These are phyloP conservation scores for Xiphophorus couchianus DNA, from an alignment of 2,113 vertebrate species.

Conservation along the genomic window DNA sequence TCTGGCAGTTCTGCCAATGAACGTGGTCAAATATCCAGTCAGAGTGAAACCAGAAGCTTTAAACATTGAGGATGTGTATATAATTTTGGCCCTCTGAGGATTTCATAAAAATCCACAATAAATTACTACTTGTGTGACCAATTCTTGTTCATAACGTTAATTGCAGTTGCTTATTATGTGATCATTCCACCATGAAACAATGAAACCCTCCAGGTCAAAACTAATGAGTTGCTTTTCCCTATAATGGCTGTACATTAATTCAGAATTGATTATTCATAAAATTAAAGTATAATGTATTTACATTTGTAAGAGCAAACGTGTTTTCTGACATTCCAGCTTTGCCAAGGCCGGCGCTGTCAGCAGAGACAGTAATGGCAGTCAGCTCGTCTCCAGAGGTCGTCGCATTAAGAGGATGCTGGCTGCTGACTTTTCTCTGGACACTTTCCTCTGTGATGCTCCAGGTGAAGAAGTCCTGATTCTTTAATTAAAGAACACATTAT, in stretches of 20 bases:
- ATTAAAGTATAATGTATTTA: not conserved
- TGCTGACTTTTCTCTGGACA: constrained; percentile 80
- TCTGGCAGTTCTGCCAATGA: no score
- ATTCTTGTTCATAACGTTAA: not conserved
- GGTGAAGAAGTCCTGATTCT: constrained; percentile 63
- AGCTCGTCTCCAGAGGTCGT: constrained; percentile 43
- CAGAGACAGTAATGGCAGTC: constrained; percentile 44
- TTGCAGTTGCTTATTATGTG: not conserved
- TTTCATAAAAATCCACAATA: no score
- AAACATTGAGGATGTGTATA: not conserved
- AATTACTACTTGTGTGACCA: no score
- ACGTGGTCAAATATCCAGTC: not conserved
- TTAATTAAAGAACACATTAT: not conserved
- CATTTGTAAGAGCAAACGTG: not conserved
- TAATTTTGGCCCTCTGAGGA: not conserved
- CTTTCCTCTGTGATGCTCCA: constrained; percentile 92
- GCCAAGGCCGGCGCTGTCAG: constrained; percentile 40
- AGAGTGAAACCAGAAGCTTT: not conserved
- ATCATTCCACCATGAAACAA: not conserved
- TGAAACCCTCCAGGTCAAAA: not conserved
- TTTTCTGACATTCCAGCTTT: constrained; percentile 2
- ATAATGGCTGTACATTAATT: no score
- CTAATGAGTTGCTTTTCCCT: no score
- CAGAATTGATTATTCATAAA: not conserved
- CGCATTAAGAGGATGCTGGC: constrained; percentile 88